These are phyloP conservation scores for Suncus etruscus DNA, from an alignment of 2,113 vertebrate species.

Conservation along the genomic window DNA sequence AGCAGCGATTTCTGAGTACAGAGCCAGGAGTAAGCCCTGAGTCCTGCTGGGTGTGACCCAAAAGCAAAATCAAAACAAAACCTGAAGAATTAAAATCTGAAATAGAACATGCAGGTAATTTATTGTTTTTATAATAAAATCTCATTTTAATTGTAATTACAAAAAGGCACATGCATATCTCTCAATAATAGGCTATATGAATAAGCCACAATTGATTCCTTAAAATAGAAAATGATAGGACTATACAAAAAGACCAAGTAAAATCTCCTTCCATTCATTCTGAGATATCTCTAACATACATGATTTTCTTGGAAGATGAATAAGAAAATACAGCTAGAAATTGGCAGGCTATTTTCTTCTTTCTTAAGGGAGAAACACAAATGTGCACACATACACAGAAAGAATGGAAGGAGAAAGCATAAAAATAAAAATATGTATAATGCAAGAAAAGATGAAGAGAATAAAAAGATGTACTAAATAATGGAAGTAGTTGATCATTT, in stretches of 20 bases:
- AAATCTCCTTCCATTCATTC: not conserved
- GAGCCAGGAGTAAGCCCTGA: no score
- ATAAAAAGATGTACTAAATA: not conserved
- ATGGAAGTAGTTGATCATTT: not conserved
- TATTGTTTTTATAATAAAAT: not conserved
- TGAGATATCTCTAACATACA: not conserved
- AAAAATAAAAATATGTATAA: not conserved
- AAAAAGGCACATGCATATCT: not conserved
- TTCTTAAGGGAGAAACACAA: not conserved
- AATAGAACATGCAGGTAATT: not conserved
- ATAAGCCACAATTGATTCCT: not conserved
- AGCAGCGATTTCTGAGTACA: no score
- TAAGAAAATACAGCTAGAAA: not conserved
- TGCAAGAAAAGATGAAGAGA: not conserved
- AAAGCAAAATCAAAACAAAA: no score
- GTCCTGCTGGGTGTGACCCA: no score
- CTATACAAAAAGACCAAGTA: not conserved
- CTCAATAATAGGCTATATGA: not conserved
- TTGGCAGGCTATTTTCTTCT: not conserved
- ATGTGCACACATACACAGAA: not conserved
- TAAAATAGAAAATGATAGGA: not conserved
- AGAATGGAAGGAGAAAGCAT: not conserved
- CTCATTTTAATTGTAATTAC: not conserved
- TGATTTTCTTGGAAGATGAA: not conserved
- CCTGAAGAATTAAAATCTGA: conserved; percentile 25